Base-by-base conservation (phyloP, 1,140 invertebrate genomes). In the Conus ventricosus region DNA sequence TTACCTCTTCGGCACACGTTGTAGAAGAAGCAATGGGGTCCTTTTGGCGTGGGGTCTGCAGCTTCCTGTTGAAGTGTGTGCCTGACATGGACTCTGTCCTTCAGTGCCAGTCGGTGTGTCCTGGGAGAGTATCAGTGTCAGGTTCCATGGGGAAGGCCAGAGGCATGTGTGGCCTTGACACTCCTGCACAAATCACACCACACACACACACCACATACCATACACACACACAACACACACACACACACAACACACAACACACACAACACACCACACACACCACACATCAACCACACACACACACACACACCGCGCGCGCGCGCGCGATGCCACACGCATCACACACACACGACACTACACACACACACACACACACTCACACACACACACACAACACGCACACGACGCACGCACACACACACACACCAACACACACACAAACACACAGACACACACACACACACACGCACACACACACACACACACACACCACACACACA, bases 161-260 rank as follows among this genome's bases (percentile, higher is more conserved):
- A 13, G 60, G 10, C 10, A 11, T 20, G 11, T 13, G 60, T 63
- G 10, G 60, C 11, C 10, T 63, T 63, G 60, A 63, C 57, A 10
- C 57, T 60, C n/a, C n/a, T n/a, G n/a, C n/a, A n/a, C n/a, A n/a
- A n/a, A n/a, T n/a, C n/a, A n/a, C n/a, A n/a, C n/a, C n/a, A 63
- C 17, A 20, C 11, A 63, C 10, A 63, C 60, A 63, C 11, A 63
- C 11, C 75, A 78, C 75, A 78, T n/a, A n/a, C n/a, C 75, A 78
- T 5, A 78, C 75, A 78, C 75, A 78, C 75, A 78, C 23, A 78
- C 75, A 78, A 78, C 75, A 78, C 75, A 78, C 75, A 78, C 75
- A 78, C 75, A 78, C 75, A 78, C 75, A 78, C 75, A 1, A 78
- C 27, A 78, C 27, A n/a, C 75, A 5, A 78, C 75, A 78, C 75